phyloP scores from a whole-genome alignment of 2,888 invertebrate species.

The Lithosia quadra region DNA sequence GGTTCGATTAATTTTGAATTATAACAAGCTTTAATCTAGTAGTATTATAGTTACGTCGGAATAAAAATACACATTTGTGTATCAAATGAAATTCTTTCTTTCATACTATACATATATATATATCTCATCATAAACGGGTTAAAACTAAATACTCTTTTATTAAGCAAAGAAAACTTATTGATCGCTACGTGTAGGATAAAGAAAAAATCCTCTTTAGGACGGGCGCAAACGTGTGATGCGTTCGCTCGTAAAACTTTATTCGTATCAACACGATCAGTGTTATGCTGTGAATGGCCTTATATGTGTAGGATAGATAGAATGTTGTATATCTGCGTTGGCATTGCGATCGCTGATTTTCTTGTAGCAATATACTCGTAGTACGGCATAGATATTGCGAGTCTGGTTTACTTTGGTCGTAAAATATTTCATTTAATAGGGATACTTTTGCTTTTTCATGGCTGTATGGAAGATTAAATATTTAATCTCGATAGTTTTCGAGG shows the following conservation, averaged over 20 bases:
- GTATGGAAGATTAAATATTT: too few relatives aligned
- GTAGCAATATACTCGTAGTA: constrained; percentile 1
- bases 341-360: constrained; percentile 35
- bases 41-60: too few relatives aligned
- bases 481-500: background rate
- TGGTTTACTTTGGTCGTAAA: background rate
- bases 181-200: constrained; percentile 15
- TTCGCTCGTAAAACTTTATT: constrained; percentile 43
- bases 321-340: constrained; percentile 10
- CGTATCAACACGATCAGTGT: constrained; percentile 40
- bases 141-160: constrained; percentile 1
- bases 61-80: too few relatives aligned
- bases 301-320: constrained; percentile 26
- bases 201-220: constrained; percentile 20
- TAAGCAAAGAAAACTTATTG: constrained; percentile 4
- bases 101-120: too few relatives aligned
- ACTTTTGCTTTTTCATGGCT: too few relatives aligned
- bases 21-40: too few relatives aligned
- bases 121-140: background rate
- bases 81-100: too few relatives aligned
- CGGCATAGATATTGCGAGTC: background rate
- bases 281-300: constrained; percentile 34
- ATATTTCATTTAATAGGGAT: too few relatives aligned
- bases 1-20: too few relatives aligned
- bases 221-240: constrained; percentile 31